A percentile compares a stretch with the other conserved stretches of the same genome.
phyloP scores from a whole-genome alignment of 2,113 vertebrate species.

The Ahaetulla prasina region DNA sequence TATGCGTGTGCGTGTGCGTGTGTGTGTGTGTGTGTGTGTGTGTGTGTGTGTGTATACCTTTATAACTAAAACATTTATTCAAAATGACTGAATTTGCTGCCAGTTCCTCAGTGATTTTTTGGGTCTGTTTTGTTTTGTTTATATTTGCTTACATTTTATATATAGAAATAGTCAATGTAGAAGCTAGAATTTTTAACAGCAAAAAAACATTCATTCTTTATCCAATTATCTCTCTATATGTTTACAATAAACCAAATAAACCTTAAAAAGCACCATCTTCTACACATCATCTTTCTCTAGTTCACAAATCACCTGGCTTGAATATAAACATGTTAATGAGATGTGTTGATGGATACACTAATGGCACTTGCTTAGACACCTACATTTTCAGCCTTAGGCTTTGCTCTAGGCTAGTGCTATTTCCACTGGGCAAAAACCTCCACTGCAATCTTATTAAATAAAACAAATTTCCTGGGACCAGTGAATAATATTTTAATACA shows the following conservation, averaged over 20 bases:
- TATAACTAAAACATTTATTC: constrained; percentile 4
- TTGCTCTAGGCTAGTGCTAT: constrained; percentile 65
- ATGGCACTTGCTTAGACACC: constrained; percentile 56
- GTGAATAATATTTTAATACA: constrained; percentile 48
- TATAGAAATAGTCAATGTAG: constrained; percentile 36
- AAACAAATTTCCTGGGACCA: constrained; percentile 55
- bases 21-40: constrained; percentile 38
- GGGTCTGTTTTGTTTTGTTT: not conserved
- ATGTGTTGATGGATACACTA: constrained; percentile 53
- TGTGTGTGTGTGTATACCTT: not conserved
- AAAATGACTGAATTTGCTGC: constrained; percentile 20
- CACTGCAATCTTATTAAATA: constrained; percentile 61
- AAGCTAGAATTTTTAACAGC: constrained; percentile 41
- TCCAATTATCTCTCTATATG: not conserved
- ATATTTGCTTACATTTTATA: constrained; percentile 31
- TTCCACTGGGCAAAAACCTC: constrained; percentile 58
- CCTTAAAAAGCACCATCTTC: constrained; percentile 45
- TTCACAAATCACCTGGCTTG: constrained; percentile 54
- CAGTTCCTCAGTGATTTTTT: constrained; percentile 34
- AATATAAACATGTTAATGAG: constrained; percentile 69
- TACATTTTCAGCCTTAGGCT: constrained; percentile 69
- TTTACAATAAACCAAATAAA: constrained; percentile 29
- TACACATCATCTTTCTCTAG: constrained; percentile 39
- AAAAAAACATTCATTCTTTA: constrained; percentile 34
- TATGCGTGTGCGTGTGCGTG: constrained; percentile 28